Evolutionary conservation across 1,140 invertebrate genomes (phyloP).

Genomic region (Gryon sp.): DNA sequence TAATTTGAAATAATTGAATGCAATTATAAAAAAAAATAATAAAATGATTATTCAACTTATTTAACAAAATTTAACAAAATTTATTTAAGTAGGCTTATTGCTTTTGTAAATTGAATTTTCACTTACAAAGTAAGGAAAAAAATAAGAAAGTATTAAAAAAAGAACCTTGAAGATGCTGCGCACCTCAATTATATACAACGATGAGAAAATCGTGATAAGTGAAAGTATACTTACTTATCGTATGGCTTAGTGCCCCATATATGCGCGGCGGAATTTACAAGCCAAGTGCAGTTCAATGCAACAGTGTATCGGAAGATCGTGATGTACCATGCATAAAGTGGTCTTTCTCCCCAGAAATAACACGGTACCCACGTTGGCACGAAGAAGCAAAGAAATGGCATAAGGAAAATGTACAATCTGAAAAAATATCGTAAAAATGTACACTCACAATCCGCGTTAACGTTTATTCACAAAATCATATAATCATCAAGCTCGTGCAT

Average conservation of each 20-base stretch:
- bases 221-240: constrained; percentile 79
- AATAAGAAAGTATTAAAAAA: too few relatives aligned
- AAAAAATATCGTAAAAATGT: too few relatives aligned
- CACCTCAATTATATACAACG: background rate
- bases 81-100: too few relatives aligned
- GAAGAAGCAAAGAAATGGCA: constrained; percentile 87
- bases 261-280: constrained; percentile 93
- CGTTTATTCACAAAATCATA: too few relatives aligned
- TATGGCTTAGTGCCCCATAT: constrained; percentile 84
- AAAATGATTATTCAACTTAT: too few relatives aligned
- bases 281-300: constrained; percentile 89
- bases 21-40: too few relatives aligned
- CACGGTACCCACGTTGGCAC: constrained; percentile 86
- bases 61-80: too few relatives aligned
- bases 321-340: constrained; percentile 80
- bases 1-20: too few relatives aligned
- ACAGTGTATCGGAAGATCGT: constrained; percentile 85
- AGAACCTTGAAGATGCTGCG: background rate
- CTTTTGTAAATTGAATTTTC: too few relatives aligned
- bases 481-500: too few relatives aligned
- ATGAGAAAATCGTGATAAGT: constrained; percentile 14
- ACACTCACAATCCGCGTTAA: too few relatives aligned
- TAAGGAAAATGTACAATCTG: constrained; percentile 86
- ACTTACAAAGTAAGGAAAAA: too few relatives aligned
- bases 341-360: constrained; percentile 85